Evolutionary conservation across 2,797 vertebrate species (phyloP).

Genomic region (Apogon talboti): DNA sequence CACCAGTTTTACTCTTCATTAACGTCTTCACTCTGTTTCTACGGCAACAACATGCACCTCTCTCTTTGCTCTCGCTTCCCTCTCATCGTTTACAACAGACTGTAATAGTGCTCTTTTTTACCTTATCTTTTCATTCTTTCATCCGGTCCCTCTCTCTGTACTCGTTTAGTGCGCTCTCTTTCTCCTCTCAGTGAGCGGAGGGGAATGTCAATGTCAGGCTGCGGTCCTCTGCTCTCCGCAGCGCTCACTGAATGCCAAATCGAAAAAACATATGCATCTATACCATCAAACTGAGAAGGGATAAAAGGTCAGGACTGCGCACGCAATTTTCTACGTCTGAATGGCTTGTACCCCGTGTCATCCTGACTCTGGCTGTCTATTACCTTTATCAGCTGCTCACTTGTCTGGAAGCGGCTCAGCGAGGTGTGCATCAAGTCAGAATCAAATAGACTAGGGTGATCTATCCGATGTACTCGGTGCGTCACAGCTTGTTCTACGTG

Average conservation of each 20-base stretch:
- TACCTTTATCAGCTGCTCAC: conserved; percentile 9
- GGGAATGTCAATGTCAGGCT: conserved; percentile 46
- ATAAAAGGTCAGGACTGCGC: conserved; percentile 19
- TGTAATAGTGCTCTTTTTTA: conserved; percentile 46
- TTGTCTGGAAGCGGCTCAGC: conserved; percentile 10
- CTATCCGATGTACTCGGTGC: too few species aligned
- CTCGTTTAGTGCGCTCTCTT: neutral
- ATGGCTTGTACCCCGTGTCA: conserved; percentile 31
- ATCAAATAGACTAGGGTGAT: too few species aligned
- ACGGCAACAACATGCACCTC: conserved; percentile 58
- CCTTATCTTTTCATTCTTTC: conserved; percentile 42
- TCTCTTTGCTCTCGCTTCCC: conserved; percentile 22
- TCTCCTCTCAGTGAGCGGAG: conserved; percentile 29
- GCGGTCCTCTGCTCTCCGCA: conserved; percentile 24
- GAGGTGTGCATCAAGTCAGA: too few species aligned
- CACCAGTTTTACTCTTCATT: conserved; percentile 31
- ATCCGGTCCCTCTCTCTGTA: conserved; percentile 32
- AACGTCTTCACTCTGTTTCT: conserved; percentile 58
- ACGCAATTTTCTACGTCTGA: conserved; percentile 49
- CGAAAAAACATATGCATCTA: conserved; percentile 29
- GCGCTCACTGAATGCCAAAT: conserved; percentile 42
- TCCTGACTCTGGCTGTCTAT: conserved; percentile 8
- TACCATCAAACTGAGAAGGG: conserved; percentile 15
- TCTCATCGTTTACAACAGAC: conserved; percentile 45
- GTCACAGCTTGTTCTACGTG: too few species aligned